These are phyloP conservation scores for Xenopus tropicalis DNA, from an alignment of 2,113 vertebrate genomes.

Conservation along the genomic window DNA sequence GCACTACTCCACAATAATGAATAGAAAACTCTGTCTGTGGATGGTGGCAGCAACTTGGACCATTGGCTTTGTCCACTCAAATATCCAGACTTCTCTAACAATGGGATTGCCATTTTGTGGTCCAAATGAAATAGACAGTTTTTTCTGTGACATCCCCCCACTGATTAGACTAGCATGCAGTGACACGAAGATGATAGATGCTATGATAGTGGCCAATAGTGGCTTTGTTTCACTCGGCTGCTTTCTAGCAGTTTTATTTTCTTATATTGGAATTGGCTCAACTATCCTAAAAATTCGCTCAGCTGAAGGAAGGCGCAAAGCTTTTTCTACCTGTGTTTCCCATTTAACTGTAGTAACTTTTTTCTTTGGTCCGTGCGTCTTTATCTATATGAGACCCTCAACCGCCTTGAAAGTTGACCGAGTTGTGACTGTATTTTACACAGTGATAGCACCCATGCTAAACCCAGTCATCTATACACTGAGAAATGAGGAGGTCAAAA, in stretches of 20 bases:
- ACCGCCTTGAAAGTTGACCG: not conserved
- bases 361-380: constrained; percentile 41
- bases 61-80: constrained; percentile 53
- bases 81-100: constrained; percentile 57
- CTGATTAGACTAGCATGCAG: constrained; percentile 52
- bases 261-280: constrained; percentile 47
- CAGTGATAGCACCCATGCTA: constrained; percentile 30
- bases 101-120: constrained; percentile 54
- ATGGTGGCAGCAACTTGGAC: constrained; percentile 55
- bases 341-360: constrained; percentile 36
- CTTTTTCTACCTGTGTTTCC: constrained; percentile 48
- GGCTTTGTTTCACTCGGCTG: constrained; percentile 56
- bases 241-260: constrained; percentile 53
- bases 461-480: constrained; percentile 36
- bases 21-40: constrained; percentile 45
- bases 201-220: constrained; percentile 56
- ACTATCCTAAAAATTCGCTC: constrained; percentile 36
- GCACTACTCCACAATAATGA: constrained; percentile 56
- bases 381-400: constrained; percentile 38
- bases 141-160: constrained; percentile 60
- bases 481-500: constrained; percentile 26
- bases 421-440: constrained; percentile 27
- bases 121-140: constrained; percentile 50
- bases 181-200: constrained; percentile 53
- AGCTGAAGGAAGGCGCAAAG: constrained; percentile 20